Percentiles rank a stretch among this genome's conserved stretches.
Conservation (phyloP, 2,797 vertebrate genomes). For the Chiroxiphia lanceolata region DNA sequence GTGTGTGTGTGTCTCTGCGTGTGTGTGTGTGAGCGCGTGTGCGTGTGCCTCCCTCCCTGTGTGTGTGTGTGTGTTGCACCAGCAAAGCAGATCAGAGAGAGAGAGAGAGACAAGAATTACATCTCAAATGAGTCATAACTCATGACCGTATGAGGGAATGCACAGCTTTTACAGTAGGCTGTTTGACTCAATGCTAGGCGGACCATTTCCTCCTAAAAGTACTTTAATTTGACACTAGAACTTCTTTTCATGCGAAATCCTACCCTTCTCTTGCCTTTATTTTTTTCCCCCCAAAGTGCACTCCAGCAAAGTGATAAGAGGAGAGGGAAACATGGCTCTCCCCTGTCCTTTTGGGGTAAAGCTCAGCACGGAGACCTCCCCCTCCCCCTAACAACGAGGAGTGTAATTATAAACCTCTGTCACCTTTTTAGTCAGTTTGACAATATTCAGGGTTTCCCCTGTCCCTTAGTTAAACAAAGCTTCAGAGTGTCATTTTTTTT, state of each 20-base stretch:
- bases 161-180: slow-evolving; percentile 73
- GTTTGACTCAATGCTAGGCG: slow-evolving; percentile 72
- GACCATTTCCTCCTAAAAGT: slow-evolving; percentile 75
- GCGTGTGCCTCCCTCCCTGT: neutral
- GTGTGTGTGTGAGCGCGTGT: neutral
- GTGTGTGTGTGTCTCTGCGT: accelerated
- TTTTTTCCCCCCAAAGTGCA: neutral
- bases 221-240: slow-evolving; percentile 69
- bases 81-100: slow-evolving; percentile 78
- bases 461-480: slow-evolving; percentile 63
- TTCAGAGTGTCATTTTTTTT: slow-evolving; percentile 56
- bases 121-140: slow-evolving; percentile 86
- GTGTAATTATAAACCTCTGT: slow-evolving; percentile 74
- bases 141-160: slow-evolving; percentile 79
- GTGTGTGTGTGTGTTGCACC: slow-evolving; percentile 73
- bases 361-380: slow-evolving; percentile 41
- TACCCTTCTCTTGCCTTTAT: neutral
- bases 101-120: slow-evolving; percentile 75
- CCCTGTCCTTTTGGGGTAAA: slow-evolving; percentile 64
- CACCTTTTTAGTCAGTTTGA: slow-evolving; percentile 70
- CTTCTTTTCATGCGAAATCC: slow-evolving; percentile 45
- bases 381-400: slow-evolving; percentile 58
- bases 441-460: slow-evolving; percentile 67
- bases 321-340: slow-evolving; percentile 66
- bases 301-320: slow-evolving; percentile 66